Evolutionary conservation across 2,888 invertebrate species (phyloP), one percentile per base, ranked within the genome.

Genomic region (Drosophila incognita): DNA sequence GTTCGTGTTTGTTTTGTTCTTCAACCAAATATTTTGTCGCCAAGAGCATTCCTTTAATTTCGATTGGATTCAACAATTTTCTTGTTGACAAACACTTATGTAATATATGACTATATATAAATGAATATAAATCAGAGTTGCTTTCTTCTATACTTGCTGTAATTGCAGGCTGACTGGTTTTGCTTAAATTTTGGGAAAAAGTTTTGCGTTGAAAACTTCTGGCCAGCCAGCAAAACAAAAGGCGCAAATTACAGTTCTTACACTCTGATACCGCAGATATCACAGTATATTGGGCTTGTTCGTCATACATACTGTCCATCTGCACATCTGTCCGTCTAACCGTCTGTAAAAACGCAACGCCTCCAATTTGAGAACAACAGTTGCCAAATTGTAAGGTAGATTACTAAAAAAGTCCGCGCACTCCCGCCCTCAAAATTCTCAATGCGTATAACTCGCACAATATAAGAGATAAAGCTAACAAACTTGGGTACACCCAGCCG

Each of bases 1-100:
- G 52, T 62, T 63, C 18, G 24, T 79, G 54, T 62, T 63, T n/a
- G 24, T 18, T 72, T 48, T 63, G 67, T 69, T 75, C 52, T 65
- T 71, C 69, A 54, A 56, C 74, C 64, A 80, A 83, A 87, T 87
- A 71, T 83, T 89, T 83, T 81, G 89, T 83, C 87, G 83, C 89
- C 83, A 62, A 69, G 70, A 80, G 85, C 85, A 80, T 81, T 89
- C 69, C 85, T 82, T 87, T 76, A 88, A 88, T 89, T 88, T 82
- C 81, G 80, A 80, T 89, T 79, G 81, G 79, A 82, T 83, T 83
- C 73, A 76, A 76, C 69, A 46, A 78, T 70, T 81, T 71, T 75
- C 70, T 69, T 67, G 66, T 74, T 68, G 63, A 64, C 58, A 57
- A 42, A 61, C 40, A 68, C 38, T 52, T 65, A 48, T 61, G 56